phyloP scores from a whole-genome alignment of 2,113 vertebrate genomes.

The Stigmatopora argus region DNA sequence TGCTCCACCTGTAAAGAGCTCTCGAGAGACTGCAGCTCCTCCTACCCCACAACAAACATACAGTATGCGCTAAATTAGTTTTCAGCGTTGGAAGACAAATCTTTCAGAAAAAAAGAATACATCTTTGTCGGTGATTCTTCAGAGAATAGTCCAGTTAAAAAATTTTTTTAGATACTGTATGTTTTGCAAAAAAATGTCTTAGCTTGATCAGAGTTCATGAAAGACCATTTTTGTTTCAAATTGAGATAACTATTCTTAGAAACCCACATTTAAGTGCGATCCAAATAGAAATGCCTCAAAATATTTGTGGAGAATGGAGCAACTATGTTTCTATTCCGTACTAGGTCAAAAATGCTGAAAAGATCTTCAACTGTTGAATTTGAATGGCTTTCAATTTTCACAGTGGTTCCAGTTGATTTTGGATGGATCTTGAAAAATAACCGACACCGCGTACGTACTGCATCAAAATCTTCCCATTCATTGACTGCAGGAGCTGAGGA shows the following conservation, averaged over 20 bases:
- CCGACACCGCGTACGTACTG: conserved; percentile 47
- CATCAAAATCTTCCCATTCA: conserved; percentile 81
- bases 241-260: no score
- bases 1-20: conserved; percentile 79
- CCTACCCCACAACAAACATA: conserved; percentile 64
- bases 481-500: conserved; percentile 31
- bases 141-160: no score
- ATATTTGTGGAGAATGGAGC: neutral
- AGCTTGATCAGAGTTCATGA: no score
- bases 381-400: neutral
- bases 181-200: no score
- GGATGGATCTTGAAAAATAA: neutral
- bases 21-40: conserved; percentile 82
- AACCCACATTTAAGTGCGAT: no score
- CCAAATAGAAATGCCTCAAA: neutral
- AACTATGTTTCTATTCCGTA: neutral
- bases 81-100: neutral
- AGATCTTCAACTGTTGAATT: neutral
- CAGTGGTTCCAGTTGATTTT: neutral
- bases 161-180: no score
- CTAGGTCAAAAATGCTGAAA: neutral
- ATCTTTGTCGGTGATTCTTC: neutral
- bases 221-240: no score
- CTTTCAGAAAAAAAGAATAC: neutral
- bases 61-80: neutral